phyloP scores from a whole-genome alignment of 2,113 vertebrate genomes.

The human region DNA sequence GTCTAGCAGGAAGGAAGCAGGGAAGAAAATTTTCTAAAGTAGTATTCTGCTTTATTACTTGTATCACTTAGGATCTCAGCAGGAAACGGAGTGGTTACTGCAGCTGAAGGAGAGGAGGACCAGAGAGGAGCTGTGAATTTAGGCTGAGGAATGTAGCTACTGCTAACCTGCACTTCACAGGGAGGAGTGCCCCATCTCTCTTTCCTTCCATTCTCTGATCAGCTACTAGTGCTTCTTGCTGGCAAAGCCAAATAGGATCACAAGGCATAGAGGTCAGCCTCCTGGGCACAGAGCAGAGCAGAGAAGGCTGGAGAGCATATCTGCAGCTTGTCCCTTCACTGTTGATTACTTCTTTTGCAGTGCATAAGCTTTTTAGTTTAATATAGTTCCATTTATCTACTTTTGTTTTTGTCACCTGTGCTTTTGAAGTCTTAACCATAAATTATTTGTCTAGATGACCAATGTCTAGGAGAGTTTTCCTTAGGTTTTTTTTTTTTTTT shows the following conservation, averaged over 20 bases:
- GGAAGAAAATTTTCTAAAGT: not conserved
- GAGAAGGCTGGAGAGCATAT: not conserved
- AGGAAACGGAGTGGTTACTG: not conserved
- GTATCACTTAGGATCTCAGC: not conserved
- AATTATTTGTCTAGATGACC: no score
- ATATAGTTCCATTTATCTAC: no score
- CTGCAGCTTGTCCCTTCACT: not conserved
- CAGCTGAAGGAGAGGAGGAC: not conserved
- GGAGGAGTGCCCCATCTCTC: not conserved
- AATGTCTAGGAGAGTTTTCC: no score
- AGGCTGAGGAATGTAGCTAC: not conserved
- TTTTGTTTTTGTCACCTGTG: no score
- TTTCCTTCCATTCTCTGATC: not conserved
- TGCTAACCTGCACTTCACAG: not conserved
- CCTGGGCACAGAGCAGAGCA: not conserved
- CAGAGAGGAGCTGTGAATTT: not conserved
- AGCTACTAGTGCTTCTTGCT: not conserved
- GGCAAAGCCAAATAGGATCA: not conserved
- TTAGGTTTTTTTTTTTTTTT: no score
- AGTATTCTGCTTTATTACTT: not conserved
- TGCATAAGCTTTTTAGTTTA: no score
- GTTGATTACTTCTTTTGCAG: no score
- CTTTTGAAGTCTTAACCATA: no score
- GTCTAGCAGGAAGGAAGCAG: not conserved
- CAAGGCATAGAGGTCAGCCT: not conserved